phyloP scores from a whole-genome alignment of 1,140 invertebrate genomes.

The Zaprionus nigranus region DNA sequence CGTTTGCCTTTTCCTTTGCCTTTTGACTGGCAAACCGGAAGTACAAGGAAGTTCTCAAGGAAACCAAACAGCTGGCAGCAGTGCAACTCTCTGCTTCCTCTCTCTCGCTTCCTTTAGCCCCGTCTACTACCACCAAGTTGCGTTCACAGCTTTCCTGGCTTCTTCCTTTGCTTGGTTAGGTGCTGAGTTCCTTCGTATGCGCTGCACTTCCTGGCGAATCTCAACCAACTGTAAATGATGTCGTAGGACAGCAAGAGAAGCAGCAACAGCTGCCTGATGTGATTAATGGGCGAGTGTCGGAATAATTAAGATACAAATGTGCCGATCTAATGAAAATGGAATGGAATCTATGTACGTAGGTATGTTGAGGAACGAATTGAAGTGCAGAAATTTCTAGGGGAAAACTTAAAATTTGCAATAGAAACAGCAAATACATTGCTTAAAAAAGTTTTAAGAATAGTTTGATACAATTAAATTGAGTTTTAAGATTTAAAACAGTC shows the following conservation, averaged over 20 bases:
- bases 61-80: slow-evolving; percentile 52
- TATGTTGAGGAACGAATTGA: neutral
- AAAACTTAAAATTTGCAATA: neutral
- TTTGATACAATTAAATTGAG: too few relatives aligned
- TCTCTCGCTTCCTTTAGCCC: neutral
- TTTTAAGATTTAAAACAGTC: too few relatives aligned
- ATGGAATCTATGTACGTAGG: neutral
- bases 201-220: slow-evolving; percentile 9
- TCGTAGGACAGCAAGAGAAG: neutral
- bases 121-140: too few relatives aligned
- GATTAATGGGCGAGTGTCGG: slow-evolving; percentile 6
- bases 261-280: neutral
- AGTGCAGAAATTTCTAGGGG: neutral
- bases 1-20: slow-evolving; percentile 14
- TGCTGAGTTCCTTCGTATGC: slow-evolving; percentile 24
- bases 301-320: slow-evolving; percentile 13
- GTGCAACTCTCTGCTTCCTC: neutral
- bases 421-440: too few relatives aligned
- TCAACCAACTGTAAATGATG: slow-evolving; percentile 3
- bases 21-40: slow-evolving; percentile 39
- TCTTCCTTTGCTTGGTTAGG: slow-evolving; percentile 2
- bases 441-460: too few relatives aligned
- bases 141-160: neutral
- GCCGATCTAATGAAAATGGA: slow-evolving; percentile 2
- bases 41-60: slow-evolving; percentile 43